Percentiles rank a stretch among this genome's conserved stretches.
Conservation (phyloP, 2,888 invertebrate genomes). For the Tryphoninae sp. region DNA sequence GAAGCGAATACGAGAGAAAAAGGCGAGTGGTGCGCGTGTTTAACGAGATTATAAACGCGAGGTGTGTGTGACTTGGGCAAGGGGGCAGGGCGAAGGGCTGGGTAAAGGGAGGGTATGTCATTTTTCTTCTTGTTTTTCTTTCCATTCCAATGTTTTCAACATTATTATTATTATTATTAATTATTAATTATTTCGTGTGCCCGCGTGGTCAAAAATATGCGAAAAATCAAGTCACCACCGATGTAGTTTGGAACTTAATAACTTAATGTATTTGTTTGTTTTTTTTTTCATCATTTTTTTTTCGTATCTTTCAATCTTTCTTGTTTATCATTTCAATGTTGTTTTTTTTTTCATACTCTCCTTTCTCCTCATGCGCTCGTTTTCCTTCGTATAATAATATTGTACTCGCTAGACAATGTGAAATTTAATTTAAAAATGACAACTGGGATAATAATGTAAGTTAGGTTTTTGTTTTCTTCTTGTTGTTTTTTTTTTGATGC, state of each 20-base stretch:
- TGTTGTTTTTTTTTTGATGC: slow-evolving; percentile 49
- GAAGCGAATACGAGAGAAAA: slow-evolving; percentile 64
- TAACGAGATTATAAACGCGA: slow-evolving; percentile 50
- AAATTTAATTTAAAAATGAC: slow-evolving; percentile 79
- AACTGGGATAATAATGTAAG: slow-evolving; percentile 76
- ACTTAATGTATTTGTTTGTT: slow-evolving; percentile 69
- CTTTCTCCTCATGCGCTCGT: slow-evolving; percentile 77
- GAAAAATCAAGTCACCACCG: slow-evolving; percentile 77
- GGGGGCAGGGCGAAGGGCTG: slow-evolving; percentile 37
- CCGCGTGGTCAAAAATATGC: slow-evolving; percentile 64
- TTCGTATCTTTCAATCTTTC: slow-evolving; percentile 59
- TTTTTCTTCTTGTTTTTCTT: slow-evolving; percentile 38
- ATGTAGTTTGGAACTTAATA: slow-evolving; percentile 77
- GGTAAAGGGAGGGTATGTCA: slow-evolving; percentile 44
- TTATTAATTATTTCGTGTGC: slow-evolving; percentile 48
- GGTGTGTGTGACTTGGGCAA: no score
- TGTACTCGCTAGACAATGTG: slow-evolving; percentile 79
- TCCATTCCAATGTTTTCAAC: slow-evolving; percentile 51
- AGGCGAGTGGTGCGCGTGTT: slow-evolving; percentile 50
- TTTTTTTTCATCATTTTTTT: slow-evolving; percentile 60
- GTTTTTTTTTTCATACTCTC: slow-evolving; percentile 72
- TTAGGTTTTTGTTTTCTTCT: slow-evolving; percentile 72
- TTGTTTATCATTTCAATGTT: slow-evolving; percentile 60
- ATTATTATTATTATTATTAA: slow-evolving; percentile 38
- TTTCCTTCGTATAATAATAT: slow-evolving; percentile 78